Percentiles rank a stretch among this genome's conserved stretches.
These are phyloP conservation scores for Podabrus alpinus DNA, from an alignment of 2,888 invertebrate species.

Conservation along the genomic window DNA sequence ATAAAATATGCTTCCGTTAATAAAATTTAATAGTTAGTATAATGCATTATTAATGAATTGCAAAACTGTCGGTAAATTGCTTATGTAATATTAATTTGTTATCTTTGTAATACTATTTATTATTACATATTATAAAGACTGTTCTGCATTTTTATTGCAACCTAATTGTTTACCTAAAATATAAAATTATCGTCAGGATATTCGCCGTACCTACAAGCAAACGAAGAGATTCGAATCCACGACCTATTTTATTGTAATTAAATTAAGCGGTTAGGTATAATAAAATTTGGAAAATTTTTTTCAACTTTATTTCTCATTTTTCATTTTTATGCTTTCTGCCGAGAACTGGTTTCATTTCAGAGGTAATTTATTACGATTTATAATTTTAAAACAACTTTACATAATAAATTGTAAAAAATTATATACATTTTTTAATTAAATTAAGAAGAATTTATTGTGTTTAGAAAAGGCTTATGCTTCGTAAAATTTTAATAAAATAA, in stretches of 20 bases:
- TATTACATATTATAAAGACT: not conserved
- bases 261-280: not conserved
- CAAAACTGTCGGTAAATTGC: not conserved
- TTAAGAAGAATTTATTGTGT: not conserved
- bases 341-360: not conserved
- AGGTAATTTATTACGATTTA: not conserved
- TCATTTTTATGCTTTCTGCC: not conserved
- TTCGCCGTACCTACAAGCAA: too few relatives aligned
- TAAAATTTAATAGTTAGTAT: not conserved
- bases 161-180: too few relatives aligned
- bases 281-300: not conserved
- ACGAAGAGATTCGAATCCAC: too few relatives aligned
- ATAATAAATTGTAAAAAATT: not conserved
- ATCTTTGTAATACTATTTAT: not conserved
- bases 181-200: too few relatives aligned
- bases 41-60: slow-evolving; percentile 1
- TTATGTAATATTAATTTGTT: not conserved
- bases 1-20: not conserved
- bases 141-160: not conserved
- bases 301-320: not conserved
- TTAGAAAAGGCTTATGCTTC: not conserved
- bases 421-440: not conserved
- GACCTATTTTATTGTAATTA: too few relatives aligned
- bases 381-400: not conserved
- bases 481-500: not conserved